Evolutionary conservation across 2,888 invertebrate species (phyloP), one percentile per base, ranked within the genome.

Genomic region (Galerucella calmariensis): DNA sequence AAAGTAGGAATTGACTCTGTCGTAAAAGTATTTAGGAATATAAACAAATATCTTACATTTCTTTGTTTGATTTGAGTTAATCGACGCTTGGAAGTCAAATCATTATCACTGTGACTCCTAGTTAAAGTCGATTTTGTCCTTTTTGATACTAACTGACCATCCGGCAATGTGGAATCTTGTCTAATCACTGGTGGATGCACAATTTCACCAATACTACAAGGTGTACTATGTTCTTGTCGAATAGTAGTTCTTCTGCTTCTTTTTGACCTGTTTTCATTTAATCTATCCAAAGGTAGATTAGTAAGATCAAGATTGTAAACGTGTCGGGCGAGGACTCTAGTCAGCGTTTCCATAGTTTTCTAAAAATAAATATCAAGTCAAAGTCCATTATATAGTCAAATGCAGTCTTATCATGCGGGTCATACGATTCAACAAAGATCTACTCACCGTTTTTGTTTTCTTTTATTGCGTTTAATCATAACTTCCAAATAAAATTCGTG

Each of bases 281-380:
- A 88, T 51, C 95, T 90, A 82, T 95, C 95, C 77, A 95, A 85
- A 2, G 94, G 95, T 69, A 95, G 88, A 88, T 97, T 97, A 67
- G 94, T 93, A 79, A 99, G 89, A 89, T 99, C 98, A 79, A 99
- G 90, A 80, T 95, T 94, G 86, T 98, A 99, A 27, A 99, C 97
- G 86, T 98, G 97, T 20, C 97, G 92, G 0, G 98, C 97, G 74
- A 99, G 89, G 53, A 99, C 98, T 77, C 98, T 91, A 0, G 98
- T 99, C 79, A 99, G 87, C 0, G 97, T 98, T 85, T 98, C 98
- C 92, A 99, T 93, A n/a, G 97, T 97, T 93, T 97, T 97, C 93
- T 96, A 81, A 53, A 81, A 79, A 53, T 48, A 48, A 48, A 48
- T 20, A 51, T 51, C 1, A n/a, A 24, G n/a, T 41, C 59, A 56